phyloP scores from a whole-genome alignment of 2,113 vertebrate species.

The Panurus biarmicus region DNA sequence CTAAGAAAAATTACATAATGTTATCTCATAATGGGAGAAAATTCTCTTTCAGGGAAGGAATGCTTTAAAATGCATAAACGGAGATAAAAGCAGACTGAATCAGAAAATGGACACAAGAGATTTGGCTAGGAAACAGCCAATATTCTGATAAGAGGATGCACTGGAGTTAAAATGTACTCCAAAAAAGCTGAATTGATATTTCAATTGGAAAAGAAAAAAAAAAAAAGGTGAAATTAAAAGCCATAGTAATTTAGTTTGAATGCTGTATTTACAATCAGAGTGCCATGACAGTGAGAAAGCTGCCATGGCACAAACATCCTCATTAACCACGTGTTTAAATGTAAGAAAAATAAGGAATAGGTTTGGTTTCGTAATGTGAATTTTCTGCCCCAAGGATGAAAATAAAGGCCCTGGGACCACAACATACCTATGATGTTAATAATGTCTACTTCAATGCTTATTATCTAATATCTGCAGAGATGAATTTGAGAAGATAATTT shows the following conservation, averaged over 20 bases:
- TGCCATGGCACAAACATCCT: not conserved
- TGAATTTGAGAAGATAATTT: not conserved
- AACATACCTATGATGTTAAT: not conserved
- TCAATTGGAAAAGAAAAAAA: not conserved
- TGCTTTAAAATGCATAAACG: not conserved
- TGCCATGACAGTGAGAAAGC: not conserved
- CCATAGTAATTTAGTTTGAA: not conserved
- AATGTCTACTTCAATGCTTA: not conserved
- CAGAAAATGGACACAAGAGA: not conserved
- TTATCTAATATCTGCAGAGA: not conserved
- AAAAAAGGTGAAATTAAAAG: not conserved
- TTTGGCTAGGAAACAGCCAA: not conserved
- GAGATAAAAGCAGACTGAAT: not conserved
- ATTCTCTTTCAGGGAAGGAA: not conserved
- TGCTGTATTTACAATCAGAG: not conserved
- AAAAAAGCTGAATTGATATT: not conserved
- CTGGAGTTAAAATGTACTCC: not conserved
- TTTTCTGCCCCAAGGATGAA: not conserved
- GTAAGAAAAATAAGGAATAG: not conserved
- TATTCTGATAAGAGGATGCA: not conserved
- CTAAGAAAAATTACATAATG: not conserved
- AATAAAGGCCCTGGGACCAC: not conserved
- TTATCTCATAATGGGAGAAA: not conserved
- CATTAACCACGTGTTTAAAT: not conserved
- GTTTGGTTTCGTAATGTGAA: not conserved